Base-by-base conservation (phyloP, 2,888 invertebrate species). In the Hemithea aestivaria region DNA sequence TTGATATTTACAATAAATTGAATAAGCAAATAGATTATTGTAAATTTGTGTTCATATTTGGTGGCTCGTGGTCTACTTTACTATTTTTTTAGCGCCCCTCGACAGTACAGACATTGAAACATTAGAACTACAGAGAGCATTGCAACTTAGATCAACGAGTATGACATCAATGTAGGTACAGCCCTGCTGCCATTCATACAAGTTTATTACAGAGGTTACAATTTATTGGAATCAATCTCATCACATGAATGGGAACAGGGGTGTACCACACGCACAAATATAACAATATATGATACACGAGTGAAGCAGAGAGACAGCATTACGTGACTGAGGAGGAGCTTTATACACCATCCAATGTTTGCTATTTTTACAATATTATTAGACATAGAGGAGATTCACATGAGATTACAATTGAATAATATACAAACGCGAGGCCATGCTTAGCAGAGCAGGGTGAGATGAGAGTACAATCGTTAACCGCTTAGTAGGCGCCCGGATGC, bases 261-360 rank as follows among this genome's bases (percentile, higher is more conserved):
- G 34, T 36, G 40, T 22, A 35, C 25, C 16, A 16, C 16, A 16
- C n/a, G n/a, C 24, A 7, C 27, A 7, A 31, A 22, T 28, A 26
- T 6, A 21, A 29, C 16, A 16, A 16, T 16, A 16, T 5, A 5
- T 16, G 16, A 5, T n/a, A 35, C 24, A 36, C 10, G 23, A 31
- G 12, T 25, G 34, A 32, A 16, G 32, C 26, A 12, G 35, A 28
- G 31, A 26, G n/a, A 29, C 41, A 53, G 41, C 37, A 41, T 54
- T 46, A 52, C 41, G 50, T 60, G 67, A 35, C 67, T 62, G 70
- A 48, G 40, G 47, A 56, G 62, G 64, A 54, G 27, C 32, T 36
- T 67, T 75, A 74, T 57, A 71, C 79, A 84, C 82, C 79, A 80
- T 84, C 84, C 82, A 85, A 84, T 83, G 80, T 79, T 73, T 74